phyloP scores from a whole-genome alignment of 2,113 vertebrate species.

The Shinisaurus crocodilurus region DNA sequence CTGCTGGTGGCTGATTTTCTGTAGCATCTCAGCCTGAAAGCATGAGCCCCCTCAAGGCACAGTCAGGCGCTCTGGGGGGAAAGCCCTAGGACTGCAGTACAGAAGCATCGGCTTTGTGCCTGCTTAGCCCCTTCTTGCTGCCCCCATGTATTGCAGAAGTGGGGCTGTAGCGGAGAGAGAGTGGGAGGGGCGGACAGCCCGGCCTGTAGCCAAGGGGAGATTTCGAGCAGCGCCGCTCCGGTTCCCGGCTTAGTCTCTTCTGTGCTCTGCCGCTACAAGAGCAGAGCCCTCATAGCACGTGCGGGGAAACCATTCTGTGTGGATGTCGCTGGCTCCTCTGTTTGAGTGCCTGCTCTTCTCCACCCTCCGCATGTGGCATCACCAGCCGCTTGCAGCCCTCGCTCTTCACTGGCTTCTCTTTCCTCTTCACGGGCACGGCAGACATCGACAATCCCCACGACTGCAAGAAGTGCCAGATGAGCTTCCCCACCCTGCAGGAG shows the following conservation, averaged over 20 bases:
- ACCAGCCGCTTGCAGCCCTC: background rate
- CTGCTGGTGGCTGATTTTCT: background rate
- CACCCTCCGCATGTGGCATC: background rate
- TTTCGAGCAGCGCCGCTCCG: accelerated
- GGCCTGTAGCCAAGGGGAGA: background rate
- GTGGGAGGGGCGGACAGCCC: too few relatives aligned
- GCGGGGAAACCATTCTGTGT: background rate
- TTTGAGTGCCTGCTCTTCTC: background rate
- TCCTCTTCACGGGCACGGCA: conserved; percentile 45
- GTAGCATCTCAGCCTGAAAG: background rate
- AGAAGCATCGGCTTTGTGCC: background rate
- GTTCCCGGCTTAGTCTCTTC: background rate
- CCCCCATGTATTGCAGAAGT: too few relatives aligned
- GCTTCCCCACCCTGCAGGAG: conserved; percentile 87
- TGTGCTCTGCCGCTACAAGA: too few relatives aligned
- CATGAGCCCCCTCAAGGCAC: too few relatives aligned
- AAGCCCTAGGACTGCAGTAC: background rate
- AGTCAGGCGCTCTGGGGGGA: too few relatives aligned
- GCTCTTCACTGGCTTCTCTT: background rate
- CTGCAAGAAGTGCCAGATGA: conserved; percentile 90
- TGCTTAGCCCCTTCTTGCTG: too few relatives aligned
- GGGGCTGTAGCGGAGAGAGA: too few relatives aligned
- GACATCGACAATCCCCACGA: conserved; percentile 86
- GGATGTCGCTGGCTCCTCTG: background rate
- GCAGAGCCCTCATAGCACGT: too few relatives aligned